Percentiles rank a stretch among this genome's conserved stretches.
Conservation (phyloP, 2,888 invertebrate genomes). For the Thysanoteuthis rhombus region DNA sequence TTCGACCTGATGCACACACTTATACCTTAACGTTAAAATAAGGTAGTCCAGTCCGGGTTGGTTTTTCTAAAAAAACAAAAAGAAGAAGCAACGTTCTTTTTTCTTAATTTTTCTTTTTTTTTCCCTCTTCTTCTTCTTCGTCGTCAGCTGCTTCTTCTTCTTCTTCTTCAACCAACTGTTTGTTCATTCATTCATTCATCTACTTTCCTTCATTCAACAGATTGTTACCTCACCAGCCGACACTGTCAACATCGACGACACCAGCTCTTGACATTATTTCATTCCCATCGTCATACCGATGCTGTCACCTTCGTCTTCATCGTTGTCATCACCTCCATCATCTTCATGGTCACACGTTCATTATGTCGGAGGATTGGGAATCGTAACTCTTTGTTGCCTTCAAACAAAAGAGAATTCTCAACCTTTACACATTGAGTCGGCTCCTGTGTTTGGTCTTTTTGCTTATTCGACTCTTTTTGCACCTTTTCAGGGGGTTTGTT, state of each 20-base stretch:
- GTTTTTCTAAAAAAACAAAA: background rate
- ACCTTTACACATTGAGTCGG: background rate
- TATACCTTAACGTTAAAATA: background rate
- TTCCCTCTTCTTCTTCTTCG: background rate
- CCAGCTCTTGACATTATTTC: background rate
- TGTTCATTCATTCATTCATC: background rate
- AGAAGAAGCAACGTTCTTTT: too few relatives aligned
- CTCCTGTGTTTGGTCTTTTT: background rate
- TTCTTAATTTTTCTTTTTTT: too few relatives aligned
- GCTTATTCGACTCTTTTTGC: background rate
- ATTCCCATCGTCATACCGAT: background rate
- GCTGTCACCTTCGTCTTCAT: background rate
- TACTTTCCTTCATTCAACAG: background rate
- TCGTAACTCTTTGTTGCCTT: background rate
- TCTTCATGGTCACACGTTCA: conserved; percentile 12
- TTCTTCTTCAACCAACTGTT: background rate
- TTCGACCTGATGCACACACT: background rate
- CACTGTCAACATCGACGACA: background rate
- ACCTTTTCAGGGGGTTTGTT: background rate
- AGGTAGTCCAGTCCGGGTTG: background rate
- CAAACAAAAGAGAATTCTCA: background rate
- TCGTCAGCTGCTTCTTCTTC: background rate
- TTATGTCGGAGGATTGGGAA: too few relatives aligned
- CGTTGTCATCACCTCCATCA: background rate
- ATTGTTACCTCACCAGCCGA: background rate